phyloP scores from a whole-genome alignment of 2,797 vertebrate species.

The Alosa sapidissima region DNA sequence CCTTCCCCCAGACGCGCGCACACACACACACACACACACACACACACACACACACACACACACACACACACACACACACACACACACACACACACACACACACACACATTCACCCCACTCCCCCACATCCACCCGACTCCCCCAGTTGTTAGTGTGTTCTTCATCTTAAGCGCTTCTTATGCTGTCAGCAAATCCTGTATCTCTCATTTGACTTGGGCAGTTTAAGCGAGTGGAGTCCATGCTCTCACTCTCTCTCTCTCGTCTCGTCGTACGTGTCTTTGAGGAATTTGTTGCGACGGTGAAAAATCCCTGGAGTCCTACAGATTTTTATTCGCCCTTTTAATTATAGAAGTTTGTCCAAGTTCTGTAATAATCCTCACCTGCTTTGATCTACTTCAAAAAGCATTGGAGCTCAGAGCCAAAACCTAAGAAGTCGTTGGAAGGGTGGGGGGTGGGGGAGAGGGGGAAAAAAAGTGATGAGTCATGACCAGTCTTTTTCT shows the following conservation, averaged over 20 bases:
- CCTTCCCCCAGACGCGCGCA: too few species aligned
- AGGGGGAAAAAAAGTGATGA: neutral
- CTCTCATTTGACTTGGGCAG: neutral
- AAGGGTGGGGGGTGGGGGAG: neutral
- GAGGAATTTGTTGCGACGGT: neutral
- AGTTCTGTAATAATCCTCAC: conserved; percentile 18
- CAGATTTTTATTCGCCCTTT: neutral
- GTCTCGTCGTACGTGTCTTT: neutral
- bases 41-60: too few species aligned
- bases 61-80: too few species aligned
- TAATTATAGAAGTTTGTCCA: conserved; percentile 9
- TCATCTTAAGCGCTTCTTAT: neutral
- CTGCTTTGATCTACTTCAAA: conserved; percentile 27
- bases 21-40: too few species aligned
- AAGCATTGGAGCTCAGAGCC: conserved; percentile 3
- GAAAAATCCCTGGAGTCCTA: neutral
- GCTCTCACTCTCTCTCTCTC: neutral
- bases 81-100: too few species aligned
- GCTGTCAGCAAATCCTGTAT: conserved; percentile 12
- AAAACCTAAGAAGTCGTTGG: conserved; percentile 1
- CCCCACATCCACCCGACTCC: neutral
- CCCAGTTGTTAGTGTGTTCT: neutral
- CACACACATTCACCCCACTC: neutral
- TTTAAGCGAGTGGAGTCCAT: neutral
- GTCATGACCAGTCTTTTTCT: neutral